Percentiles rank a stretch among this genome's conserved stretches.
phyloP scores from a whole-genome alignment of 2,797 vertebrate species.

The Taeniopygia guttata region DNA sequence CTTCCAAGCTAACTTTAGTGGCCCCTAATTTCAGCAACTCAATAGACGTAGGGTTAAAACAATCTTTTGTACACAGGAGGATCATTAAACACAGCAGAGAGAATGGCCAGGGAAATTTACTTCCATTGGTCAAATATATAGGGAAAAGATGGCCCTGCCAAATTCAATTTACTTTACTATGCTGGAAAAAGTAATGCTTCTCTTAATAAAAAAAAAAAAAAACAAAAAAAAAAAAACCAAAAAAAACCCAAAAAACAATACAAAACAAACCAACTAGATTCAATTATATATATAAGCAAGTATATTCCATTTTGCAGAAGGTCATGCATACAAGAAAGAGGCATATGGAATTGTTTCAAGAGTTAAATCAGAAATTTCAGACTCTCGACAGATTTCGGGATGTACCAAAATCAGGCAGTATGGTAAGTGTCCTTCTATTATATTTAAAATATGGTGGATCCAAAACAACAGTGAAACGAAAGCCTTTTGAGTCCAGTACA shows the following conservation, averaged over 20 bases:
- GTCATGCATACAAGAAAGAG: conserved; percentile 99
- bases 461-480: background rate
- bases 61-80: background rate
- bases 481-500: background rate
- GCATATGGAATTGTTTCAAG: conserved; percentile 99
- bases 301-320: conserved; percentile 91
- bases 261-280: background rate
- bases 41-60: background rate
- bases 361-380: conserved; percentile 99
- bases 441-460: background rate
- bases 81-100: conserved; percentile 15
- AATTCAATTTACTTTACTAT: conserved; percentile 55
- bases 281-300: conserved; percentile 58
- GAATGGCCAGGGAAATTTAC: background rate
- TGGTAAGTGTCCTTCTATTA: conserved; percentile 84
- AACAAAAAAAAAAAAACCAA: background rate
- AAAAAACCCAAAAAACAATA: no score
- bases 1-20: background rate
- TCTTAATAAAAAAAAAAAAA: background rate
- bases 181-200: conserved; percentile 24
- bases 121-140: conserved; percentile 17
- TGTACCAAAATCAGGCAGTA: conserved; percentile 99
- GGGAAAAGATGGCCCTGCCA: conserved; percentile 34
- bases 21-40: conserved; percentile 1
- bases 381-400: conserved; percentile 99